Conservation (phyloP, 2,113 vertebrate species). For the Gobiocypris rarus region DNA sequence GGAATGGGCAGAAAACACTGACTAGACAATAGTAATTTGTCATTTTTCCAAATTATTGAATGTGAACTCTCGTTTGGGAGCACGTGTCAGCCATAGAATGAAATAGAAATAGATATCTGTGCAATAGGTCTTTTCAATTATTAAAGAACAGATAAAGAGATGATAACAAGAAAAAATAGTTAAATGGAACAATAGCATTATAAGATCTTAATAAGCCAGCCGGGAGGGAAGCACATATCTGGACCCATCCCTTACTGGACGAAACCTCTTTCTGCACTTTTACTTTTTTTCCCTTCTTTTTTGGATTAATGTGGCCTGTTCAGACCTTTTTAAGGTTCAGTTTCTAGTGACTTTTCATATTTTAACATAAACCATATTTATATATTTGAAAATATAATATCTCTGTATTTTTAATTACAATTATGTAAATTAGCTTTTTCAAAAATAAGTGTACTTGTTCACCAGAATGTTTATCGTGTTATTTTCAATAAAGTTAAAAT, state of each 20-base stretch:
- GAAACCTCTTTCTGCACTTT: neutral
- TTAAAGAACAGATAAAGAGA: constrained; percentile 20
- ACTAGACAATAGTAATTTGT: constrained; percentile 17
- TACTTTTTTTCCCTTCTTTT: neutral
- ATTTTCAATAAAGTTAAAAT: too few species aligned
- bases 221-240: neutral
- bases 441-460: too few species aligned
- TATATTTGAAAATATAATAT: too few species aligned
- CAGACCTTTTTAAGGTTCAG: too few species aligned
- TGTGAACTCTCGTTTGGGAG: neutral
- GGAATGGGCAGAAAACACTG: neutral
- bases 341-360: too few species aligned
- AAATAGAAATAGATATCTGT: constrained; percentile 20
- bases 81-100: neutral
- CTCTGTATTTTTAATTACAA: too few species aligned
- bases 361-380: too few species aligned
- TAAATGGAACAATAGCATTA: constrained; percentile 7
- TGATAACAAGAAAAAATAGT: neutral
- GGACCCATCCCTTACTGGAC: neutral
- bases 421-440: too few species aligned
- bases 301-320: neutral
- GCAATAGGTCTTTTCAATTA: neutral
- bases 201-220: constrained; percentile 10
- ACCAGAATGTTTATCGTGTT: too few species aligned
- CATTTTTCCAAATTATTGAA: constrained; percentile 10